These are phyloP conservation scores for Dreissena rostriformis DNA, from an alignment of 1,140 invertebrate species.

Conservation along the genomic window DNA sequence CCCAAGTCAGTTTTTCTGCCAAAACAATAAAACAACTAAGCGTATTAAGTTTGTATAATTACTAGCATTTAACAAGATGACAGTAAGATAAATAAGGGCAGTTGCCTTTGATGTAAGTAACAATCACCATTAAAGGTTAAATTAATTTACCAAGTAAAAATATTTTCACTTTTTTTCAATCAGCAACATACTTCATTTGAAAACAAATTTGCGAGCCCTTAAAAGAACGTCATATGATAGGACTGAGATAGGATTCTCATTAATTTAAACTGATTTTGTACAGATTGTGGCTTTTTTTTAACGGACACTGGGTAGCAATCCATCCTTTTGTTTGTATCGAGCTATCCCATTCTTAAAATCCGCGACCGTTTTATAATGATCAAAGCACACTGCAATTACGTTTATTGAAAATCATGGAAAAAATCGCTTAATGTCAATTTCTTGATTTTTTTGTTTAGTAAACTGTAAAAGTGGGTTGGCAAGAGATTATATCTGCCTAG, in stretches of 20 bases:
- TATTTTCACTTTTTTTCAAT: constrained; percentile 6
- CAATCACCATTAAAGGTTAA: constrained; percentile 4
- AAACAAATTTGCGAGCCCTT: constrained; percentile 9
- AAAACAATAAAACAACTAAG: no score
- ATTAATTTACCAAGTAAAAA: constrained; percentile 32
- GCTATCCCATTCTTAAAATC: constrained; percentile 15
- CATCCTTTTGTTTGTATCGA: constrained; percentile 22
- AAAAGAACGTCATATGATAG: not conserved
- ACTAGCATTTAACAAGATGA: not conserved
- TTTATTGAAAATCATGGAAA: constrained; percentile 11
- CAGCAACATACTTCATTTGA: not conserved
- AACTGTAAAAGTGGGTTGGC: constrained; percentile 15
- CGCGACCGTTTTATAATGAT: constrained; percentile 10
- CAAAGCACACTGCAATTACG: constrained; percentile 44
- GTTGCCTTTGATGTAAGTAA: not conserved
- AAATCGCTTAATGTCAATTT: constrained; percentile 5
- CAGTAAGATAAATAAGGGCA: not conserved
- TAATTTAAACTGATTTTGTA: constrained; percentile 45
- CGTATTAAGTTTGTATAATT: not conserved
- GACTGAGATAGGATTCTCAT: constrained; percentile 13
- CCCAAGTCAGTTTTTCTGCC: not conserved
- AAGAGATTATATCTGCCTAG: constrained; percentile 36
- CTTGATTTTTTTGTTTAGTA: not conserved
- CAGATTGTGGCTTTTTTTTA: constrained; percentile 21
- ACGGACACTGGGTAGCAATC: constrained; percentile 30